Evolutionary conservation across 1,140 invertebrate genomes (phyloP).

Genomic region (Aculops lycopersici): DNA sequence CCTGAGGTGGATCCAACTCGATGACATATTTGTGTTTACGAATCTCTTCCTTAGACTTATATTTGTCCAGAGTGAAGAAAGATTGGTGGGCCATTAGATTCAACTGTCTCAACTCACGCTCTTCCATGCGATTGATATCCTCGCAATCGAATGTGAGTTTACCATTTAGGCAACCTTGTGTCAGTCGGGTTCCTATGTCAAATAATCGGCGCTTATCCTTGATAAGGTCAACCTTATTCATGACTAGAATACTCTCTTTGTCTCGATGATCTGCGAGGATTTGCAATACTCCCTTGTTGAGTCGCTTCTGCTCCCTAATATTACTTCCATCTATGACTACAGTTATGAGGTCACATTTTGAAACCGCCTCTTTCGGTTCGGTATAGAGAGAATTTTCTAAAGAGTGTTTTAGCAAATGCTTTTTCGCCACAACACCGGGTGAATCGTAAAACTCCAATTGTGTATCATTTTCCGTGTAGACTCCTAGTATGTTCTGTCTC

Average conservation of each 20-base stretch:
- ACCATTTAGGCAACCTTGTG: slow-evolving; percentile 22
- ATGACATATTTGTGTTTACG: slow-evolving; percentile 1
- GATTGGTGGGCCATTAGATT: not conserved
- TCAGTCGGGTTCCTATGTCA: slow-evolving; percentile 29
- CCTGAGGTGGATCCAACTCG: not conserved
- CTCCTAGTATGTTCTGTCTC: slow-evolving; percentile 28
- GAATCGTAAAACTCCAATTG: slow-evolving; percentile 29
- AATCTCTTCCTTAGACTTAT: not conserved
- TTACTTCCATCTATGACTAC: slow-evolving; percentile 52
- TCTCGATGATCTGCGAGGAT: slow-evolving; percentile 27
- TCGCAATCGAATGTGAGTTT: slow-evolving; percentile 9
- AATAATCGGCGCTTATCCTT: slow-evolving; percentile 39
- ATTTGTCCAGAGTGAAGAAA: not conserved
- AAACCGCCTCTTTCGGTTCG: slow-evolving; percentile 28
- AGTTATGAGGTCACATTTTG: slow-evolving; percentile 41
- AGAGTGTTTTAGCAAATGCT: slow-evolving; percentile 11
- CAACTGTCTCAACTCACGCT: slow-evolving; percentile 1
- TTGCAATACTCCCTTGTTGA: slow-evolving; percentile 32
- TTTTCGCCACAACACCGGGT: slow-evolving; percentile 6
- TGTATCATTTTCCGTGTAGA: slow-evolving; percentile 32
- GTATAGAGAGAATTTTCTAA: slow-evolving; percentile 25
- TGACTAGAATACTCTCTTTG: slow-evolving; percentile 37
- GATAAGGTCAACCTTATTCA: slow-evolving; percentile 59
- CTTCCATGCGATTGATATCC: not conserved
- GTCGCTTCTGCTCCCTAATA: slow-evolving; percentile 24